phyloP scores from a whole-genome alignment of 2,797 vertebrate species.

The Bryconaethiops microstoma region DNA sequence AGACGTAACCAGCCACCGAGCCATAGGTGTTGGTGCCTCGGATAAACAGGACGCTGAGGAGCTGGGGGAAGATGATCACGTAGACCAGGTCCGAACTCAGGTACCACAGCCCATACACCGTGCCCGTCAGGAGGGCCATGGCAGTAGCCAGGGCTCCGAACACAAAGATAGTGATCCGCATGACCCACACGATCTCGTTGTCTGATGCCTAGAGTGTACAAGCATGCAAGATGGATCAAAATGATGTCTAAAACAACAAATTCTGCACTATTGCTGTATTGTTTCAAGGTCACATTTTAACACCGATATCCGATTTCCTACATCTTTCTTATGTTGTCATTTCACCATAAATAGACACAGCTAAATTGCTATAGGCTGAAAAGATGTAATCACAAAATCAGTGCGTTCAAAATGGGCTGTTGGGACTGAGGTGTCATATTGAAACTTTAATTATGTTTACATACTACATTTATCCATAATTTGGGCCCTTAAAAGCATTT shows the following conservation, averaged over 20 bases:
- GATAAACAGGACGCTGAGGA: conserved; percentile 92
- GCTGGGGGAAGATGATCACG: conserved; percentile 97
- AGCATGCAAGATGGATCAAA: neutral
- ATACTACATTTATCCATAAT: too few relatives aligned
- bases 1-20: conserved; percentile 90
- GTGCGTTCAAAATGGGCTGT: too few relatives aligned
- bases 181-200: conserved; percentile 94
- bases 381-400: too few relatives aligned
- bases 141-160: conserved; percentile 93
- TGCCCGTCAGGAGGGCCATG: conserved; percentile 92
- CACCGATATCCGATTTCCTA: too few relatives aligned
- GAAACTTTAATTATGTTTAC: too few relatives aligned
- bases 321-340: too few relatives aligned
- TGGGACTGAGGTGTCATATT: too few relatives aligned
- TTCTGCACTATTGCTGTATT: neutral
- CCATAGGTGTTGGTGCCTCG: conserved; percentile 97
- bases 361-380: too few relatives aligned
- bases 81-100: conserved; percentile 97
- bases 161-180: conserved; percentile 91
- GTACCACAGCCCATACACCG: conserved; percentile 97
- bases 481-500: too few relatives aligned
- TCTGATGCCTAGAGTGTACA: conserved; percentile 86
- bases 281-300: conserved; percentile 2
- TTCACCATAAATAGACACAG: too few relatives aligned
- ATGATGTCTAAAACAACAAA: neutral